Base-by-base conservation (phyloP, 53 echinoderm and acorn worm species). In the Holothuria scabra region DNA sequence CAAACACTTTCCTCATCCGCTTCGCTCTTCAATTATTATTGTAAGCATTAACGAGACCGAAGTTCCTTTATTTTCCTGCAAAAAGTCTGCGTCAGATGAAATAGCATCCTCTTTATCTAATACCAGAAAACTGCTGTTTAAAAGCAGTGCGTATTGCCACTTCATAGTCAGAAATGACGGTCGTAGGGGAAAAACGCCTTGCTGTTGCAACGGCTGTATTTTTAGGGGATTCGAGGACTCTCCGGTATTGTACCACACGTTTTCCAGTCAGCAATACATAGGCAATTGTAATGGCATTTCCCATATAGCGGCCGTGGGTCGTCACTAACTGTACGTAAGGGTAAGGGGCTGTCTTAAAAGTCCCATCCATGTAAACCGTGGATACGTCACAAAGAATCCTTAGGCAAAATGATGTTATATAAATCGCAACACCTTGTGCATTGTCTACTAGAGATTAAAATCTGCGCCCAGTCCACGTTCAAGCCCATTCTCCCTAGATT, bases 261-360 rank as follows among this genome's bases (percentile, higher is more conserved):
- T 74, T 74, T 48, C 74, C 74, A 18, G 74, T 74, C 46, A 74
- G 41, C 46, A 28, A 60, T n/a, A 8, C 37, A 74, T 74, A 74
- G 37, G 74, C 74, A 74, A 74, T 37, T 74, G 74, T 74, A 48
- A 74, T 41, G 41, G 37, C 74, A 48, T 74, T 74, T 41, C 74
- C 74, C 37, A 74, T 13, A 41, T 74, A 74, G 46, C 74, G 37
- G 41, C 74, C 74, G 46, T 74, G 74, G 37, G 37, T 74, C 46
- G 74, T 74, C 37, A 33, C 74, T 48, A 74, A 48, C 46, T 74
- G 74, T 29, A 38, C 46, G 23, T 74, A 74, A 41, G 37, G 74
- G 41, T 25, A 19, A 31, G 74, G 74, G 74, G 35, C 3, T 35
- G 35, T 35, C 35, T 3, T 4, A 35, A 35, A 35, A 35, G 35